phyloP scores from a whole-genome alignment of 2,888 invertebrate genomes.

The Mesodorylaimus sp. region DNA sequence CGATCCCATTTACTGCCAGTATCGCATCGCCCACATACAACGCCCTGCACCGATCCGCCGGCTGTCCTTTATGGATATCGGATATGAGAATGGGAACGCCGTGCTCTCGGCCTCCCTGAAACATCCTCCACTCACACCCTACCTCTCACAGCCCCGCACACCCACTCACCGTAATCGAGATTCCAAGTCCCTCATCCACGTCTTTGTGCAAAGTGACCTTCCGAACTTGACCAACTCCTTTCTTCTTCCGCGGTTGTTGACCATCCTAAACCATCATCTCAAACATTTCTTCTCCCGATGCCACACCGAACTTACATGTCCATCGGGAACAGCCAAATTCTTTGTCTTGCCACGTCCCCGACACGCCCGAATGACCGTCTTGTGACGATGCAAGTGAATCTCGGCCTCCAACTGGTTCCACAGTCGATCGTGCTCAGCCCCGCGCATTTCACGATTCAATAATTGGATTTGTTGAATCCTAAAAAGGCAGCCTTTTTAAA shows the following conservation, averaged over 20 bases:
- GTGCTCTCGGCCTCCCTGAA: conserved; percentile 62
- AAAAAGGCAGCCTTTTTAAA: conserved; percentile 2
- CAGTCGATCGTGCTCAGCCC: conserved; percentile 55
- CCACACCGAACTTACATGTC: conserved; percentile 22
- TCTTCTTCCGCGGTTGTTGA: conserved; percentile 27
- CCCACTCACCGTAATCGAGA: conserved; percentile 57
- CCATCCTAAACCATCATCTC: conserved; percentile 25
- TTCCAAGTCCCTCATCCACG: conserved; percentile 59
- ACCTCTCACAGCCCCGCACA: not conserved
- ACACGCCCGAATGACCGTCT: conserved; percentile 49
- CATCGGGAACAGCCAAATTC: conserved; percentile 28
- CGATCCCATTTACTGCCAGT: conserved; percentile 56
- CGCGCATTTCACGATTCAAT: conserved; percentile 56
- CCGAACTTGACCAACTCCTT: conserved; percentile 35
- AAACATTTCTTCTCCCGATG: not conserved
- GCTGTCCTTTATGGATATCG: conserved; percentile 55
- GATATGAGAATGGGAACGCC: conserved; percentile 67
- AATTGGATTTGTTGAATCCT: conserved; percentile 68
- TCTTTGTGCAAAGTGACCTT: conserved; percentile 49
- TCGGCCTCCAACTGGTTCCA: conserved; percentile 67
- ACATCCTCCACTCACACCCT: not conserved
- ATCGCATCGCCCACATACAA: conserved; percentile 68
- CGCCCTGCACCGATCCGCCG: conserved; percentile 52
- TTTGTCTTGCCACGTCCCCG: conserved; percentile 31
- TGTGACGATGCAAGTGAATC: conserved; percentile 63